Evolutionary conservation across 2,113 vertebrate genomes (phyloP), one percentile per base, ranked within the genome.

Genomic region (Heliornis fulica): DNA sequence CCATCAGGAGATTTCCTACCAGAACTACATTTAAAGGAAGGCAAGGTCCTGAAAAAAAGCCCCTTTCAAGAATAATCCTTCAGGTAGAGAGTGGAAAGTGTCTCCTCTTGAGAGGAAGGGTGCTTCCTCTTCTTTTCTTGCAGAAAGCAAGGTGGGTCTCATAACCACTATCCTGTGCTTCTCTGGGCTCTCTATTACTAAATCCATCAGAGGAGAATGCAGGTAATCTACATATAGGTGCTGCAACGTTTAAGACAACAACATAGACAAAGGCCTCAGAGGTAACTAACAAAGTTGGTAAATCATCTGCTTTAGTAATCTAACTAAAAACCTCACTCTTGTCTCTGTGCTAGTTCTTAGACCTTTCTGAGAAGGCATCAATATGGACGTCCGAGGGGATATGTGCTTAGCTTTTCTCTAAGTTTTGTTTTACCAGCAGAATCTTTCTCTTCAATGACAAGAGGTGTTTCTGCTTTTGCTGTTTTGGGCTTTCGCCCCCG

Each of bases 401-500:
- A 34, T 0, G 28, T 15, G 12, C 32, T 66, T 32, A 53, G 28
- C 53, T 46, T 70, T 90, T 90, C 53, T 60, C 28, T 29, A 41
- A 71, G 46, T 74, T 72, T 51, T 54, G 8, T 36, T 97, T 98
- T 84, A 99, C 99, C 98, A 98, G 97, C 84, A 20, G 93, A 96
- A 70, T 75, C 97, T 64, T 98, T 98, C 60, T 95, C 97, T 69
- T 98, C 98, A 25, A 87, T 87, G 23, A 69, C 66, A 60, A 97
- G 51, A 8, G 97, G 85, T 23, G 98, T 92, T 90, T 98, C 96
- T 4, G 81, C 61, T 95, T 98, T 98, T 38, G 98, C 95, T 18
- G 95, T 94, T 97, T 98, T 99, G 20, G 97, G 91, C 90, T 98
- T 99, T 70, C 99, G 98, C 11, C 98, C 98, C 40, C 98, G 97